Conservation (phyloP, 2,797 vertebrate species). For the Malacoraja senta region DNA sequence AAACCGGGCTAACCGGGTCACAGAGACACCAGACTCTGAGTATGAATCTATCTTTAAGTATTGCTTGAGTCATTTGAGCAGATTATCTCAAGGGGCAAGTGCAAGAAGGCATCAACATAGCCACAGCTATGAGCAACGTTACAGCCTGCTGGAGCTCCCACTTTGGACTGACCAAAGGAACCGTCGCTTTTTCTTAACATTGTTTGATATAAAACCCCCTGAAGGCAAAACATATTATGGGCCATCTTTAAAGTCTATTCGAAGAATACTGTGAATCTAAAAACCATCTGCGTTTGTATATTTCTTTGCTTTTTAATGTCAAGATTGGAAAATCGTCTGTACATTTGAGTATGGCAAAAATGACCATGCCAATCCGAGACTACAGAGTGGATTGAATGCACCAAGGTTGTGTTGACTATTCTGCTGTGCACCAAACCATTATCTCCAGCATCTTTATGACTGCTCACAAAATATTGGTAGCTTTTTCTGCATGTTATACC, state of each 20-base stretch:
- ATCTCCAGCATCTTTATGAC: background rate
- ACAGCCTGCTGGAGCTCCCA: background rate
- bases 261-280: background rate
- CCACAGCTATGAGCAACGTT: background rate
- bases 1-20: conserved; percentile 63
- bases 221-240: background rate
- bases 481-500: conserved; percentile 12
- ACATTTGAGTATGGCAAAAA: background rate
- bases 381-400: background rate
- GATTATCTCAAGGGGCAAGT: background rate
- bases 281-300: background rate
- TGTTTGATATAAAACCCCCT: background rate
- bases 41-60: background rate
- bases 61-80: conserved; percentile 3
- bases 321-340: background rate
- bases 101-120: background rate
- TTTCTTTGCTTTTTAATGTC: background rate
- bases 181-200: background rate
- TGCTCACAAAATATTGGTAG: too few species aligned
- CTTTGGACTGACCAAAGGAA: background rate
- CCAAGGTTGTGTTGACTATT: background rate
- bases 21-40: background rate
- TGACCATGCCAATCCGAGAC: background rate
- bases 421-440: background rate
- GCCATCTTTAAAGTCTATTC: background rate